Conservation (phyloP, 2,888 invertebrate genomes). For the Catotricha subobsoleta region DNA sequence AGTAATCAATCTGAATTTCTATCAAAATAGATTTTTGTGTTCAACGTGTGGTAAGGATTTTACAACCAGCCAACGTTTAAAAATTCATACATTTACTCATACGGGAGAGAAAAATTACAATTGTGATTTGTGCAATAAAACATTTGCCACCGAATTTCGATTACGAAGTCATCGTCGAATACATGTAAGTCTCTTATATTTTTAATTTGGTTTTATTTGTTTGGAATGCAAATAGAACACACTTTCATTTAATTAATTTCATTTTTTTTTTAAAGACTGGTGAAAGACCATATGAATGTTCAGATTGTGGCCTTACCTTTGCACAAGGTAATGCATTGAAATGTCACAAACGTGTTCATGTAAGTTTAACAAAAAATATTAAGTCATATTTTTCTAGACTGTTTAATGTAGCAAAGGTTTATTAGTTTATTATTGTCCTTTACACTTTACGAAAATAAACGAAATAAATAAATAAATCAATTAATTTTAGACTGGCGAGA, state of each 20-base stretch:
- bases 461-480: no score
- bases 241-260: not conserved
- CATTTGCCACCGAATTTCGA: constrained; percentile 19
- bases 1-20: not conserved
- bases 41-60: constrained; percentile 12
- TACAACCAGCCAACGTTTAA: constrained; percentile 11
- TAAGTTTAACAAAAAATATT: constrained; percentile 11
- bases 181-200: constrained; percentile 10
- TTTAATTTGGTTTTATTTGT: not conserved
- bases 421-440: not conserved
- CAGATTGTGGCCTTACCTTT: constrained; percentile 19
- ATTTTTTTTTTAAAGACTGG: constrained; percentile 12
- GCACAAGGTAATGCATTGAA: constrained; percentile 19
- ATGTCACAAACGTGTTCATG: constrained; percentile 21
- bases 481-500: constrained; percentile 14
- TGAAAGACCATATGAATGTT: constrained; percentile 20
- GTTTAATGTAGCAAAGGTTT: not conserved
- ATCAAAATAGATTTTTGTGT: constrained; percentile 11
- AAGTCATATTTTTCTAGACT: not conserved
- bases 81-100: constrained; percentile 18
- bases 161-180: constrained; percentile 19
- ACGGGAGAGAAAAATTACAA: constrained; percentile 20
- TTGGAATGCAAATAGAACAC: not conserved
- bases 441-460: not conserved
- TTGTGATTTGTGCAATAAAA: constrained; percentile 20